A percentile compares a stretch with the other conserved stretches of the same genome.
Evolutionary conservation across 2,888 invertebrate genomes (phyloP).

Genomic region (Agrilus cyanescens): DNA sequence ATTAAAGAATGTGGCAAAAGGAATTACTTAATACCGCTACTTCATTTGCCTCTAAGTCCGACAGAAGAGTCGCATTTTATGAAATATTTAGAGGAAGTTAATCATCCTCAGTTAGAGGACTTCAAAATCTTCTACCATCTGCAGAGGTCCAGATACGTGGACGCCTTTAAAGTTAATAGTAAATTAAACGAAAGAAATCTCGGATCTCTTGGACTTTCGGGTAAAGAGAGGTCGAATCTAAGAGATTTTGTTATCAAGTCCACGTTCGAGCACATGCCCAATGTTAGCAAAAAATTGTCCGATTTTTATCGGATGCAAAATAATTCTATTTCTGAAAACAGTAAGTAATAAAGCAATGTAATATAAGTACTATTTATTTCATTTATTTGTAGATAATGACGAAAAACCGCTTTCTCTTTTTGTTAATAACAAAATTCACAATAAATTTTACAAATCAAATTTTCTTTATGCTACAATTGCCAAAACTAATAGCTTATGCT

Average conservation of each 20-base stretch:
- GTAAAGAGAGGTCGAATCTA: slow-evolving; percentile 20
- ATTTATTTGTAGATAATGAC: slow-evolving; percentile 1
- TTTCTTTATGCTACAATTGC: slow-evolving; percentile 37
- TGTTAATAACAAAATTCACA: slow-evolving; percentile 34
- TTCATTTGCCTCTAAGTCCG: slow-evolving; percentile 48
- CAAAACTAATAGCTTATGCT: slow-evolving; percentile 28
- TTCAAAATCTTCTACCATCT: slow-evolving; percentile 60
- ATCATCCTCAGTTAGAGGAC: slow-evolving; percentile 47
- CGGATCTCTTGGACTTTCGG: slow-evolving; percentile 24
- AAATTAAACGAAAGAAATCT: slow-evolving; percentile 9
- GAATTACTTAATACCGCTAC: slow-evolving; percentile 44
- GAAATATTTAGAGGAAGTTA: slow-evolving; percentile 45
- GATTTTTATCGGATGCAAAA: slow-evolving; percentile 24
- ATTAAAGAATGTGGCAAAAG: slow-evolving; percentile 44
- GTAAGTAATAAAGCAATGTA: slow-evolving; percentile 12
- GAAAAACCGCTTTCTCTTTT: slow-evolving; percentile 46
- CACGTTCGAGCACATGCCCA: slow-evolving; percentile 25
- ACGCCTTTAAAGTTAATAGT: slow-evolving; percentile 37
- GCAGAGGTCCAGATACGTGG: slow-evolving; percentile 45
- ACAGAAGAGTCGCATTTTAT: slow-evolving; percentile 58
- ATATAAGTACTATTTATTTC: slow-evolving; percentile 13
- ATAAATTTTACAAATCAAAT: slow-evolving; percentile 35
- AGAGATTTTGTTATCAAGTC: slow-evolving; percentile 23
- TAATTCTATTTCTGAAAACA: slow-evolving; percentile 22
- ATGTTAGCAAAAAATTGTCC: slow-evolving; percentile 26